Evolutionary conservation across 2,888 invertebrate genomes (phyloP).

Genomic region (Sericinus montela): DNA sequence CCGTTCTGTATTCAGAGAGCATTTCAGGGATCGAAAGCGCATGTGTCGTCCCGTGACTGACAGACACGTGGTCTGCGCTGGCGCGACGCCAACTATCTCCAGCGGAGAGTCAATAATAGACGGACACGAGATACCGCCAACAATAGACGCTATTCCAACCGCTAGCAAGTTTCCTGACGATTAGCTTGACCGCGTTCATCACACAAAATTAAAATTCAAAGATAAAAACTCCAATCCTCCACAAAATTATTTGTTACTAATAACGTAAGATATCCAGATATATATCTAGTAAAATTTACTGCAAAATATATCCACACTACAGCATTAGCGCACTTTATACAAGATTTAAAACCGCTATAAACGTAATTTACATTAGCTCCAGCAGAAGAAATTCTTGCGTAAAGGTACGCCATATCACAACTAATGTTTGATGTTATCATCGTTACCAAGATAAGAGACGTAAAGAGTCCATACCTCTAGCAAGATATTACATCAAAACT

Average conservation of each 20-base stretch:
- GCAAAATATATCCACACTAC: conserved; percentile 2
- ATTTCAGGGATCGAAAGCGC: conserved; percentile 44
- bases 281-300: no score
- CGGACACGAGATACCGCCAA: conserved; percentile 76
- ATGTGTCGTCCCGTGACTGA: conserved; percentile 67
- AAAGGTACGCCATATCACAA: conserved; percentile 46
- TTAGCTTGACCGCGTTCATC: no score
- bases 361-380: not conserved
- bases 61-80: conserved; percentile 71
- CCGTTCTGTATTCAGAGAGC: conserved; percentile 35
- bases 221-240: no score
- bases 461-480: conserved; percentile 38
- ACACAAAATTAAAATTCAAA: no score
- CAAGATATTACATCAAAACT: conserved; percentile 62
- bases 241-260: no score
- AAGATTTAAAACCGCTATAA: not conserved
- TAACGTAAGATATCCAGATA: no score
- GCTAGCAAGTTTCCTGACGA: conserved; percentile 2
- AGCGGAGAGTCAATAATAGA: conserved; percentile 79
- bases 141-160: conserved; percentile 62
- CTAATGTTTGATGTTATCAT: conserved; percentile 62
- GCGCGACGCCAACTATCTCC: conserved; percentile 75
- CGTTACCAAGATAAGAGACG: conserved; percentile 59
- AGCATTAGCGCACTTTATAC: not conserved
- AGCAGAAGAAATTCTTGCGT: conserved; percentile 22